Evolutionary conservation across 2,888 invertebrate genomes (phyloP).

Genomic region (Stenichneumon culpator): DNA sequence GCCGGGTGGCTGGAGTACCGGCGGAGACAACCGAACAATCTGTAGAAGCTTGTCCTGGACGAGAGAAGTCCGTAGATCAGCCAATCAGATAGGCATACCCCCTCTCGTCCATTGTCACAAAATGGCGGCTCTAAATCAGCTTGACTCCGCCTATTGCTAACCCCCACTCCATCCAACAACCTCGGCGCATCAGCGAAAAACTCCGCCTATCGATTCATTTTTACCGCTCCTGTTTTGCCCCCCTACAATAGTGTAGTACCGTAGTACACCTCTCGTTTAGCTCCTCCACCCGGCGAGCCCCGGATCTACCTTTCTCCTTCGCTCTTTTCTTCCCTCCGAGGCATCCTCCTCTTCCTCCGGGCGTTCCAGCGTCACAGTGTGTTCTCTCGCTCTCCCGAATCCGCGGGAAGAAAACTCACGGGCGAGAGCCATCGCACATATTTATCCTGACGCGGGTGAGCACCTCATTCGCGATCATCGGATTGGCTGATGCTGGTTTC

Average conservation of each 20-base stretch:
- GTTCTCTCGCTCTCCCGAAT: constrained; percentile 5
- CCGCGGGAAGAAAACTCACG: constrained; percentile 12
- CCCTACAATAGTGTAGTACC: constrained; percentile 43
- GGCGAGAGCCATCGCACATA: constrained; percentile 1
- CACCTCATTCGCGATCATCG: constrained; percentile 42
- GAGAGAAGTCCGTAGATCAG: constrained; percentile 85
- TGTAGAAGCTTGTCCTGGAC: constrained; percentile 85
- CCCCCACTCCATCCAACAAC: constrained; percentile 51
- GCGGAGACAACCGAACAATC: constrained; percentile 84
- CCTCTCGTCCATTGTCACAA: constrained; percentile 84
- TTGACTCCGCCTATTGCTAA: constrained; percentile 83
- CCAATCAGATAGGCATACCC: constrained; percentile 85
- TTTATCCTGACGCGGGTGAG: constrained; percentile 31
- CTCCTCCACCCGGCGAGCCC: constrained; percentile 11
- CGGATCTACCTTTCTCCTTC: constrained; percentile 48
- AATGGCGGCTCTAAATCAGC: constrained; percentile 85
- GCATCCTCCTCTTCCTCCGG: constrained; percentile 51
- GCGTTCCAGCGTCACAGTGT: constrained; percentile 45
- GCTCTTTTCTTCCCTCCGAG: constrained; percentile 25
- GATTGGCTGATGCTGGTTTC: constrained; percentile 14
- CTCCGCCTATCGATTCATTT: constrained; percentile 85
- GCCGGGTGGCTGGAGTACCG: constrained; percentile 81
- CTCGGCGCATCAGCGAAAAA: constrained; percentile 82
- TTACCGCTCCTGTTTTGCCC: constrained; percentile 81
- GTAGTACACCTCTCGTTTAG: constrained; percentile 16